Evolutionary conservation across 2,888 invertebrate genomes (phyloP).

Genomic region (Glaucopsyche alexis): DNA sequence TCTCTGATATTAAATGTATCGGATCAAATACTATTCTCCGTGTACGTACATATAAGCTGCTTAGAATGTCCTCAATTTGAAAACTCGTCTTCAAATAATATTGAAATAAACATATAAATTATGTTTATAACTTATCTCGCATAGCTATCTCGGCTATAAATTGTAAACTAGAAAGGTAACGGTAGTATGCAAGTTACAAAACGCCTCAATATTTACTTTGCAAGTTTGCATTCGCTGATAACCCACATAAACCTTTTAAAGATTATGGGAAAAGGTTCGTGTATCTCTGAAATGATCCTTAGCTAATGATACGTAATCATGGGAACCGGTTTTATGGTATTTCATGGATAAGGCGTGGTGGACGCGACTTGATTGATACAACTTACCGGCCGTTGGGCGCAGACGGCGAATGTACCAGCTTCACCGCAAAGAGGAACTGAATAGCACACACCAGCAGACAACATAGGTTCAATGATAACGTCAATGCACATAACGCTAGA

Average conservation of each 20-base stretch:
- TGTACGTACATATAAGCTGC: background rate
- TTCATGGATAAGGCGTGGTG: constrained; percentile 55
- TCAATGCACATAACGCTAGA: constrained; percentile 92
- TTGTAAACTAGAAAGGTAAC: constrained; percentile 24
- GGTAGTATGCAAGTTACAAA: constrained; percentile 14
- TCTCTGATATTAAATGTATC: background rate
- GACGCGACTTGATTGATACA: constrained; percentile 44
- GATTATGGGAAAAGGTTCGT: constrained; percentile 24
- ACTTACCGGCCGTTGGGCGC: constrained; percentile 86
- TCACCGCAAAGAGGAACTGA: constrained; percentile 96
- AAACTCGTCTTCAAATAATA: constrained; percentile 12
- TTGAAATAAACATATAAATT: constrained; percentile 30
- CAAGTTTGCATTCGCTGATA: constrained; percentile 23
- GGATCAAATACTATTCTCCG: background rate
- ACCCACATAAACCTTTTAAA: constrained; percentile 22
- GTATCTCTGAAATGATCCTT: constrained; percentile 17
- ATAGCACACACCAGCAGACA: constrained; percentile 96
- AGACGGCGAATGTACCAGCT: constrained; percentile 91
- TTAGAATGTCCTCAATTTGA: background rate
- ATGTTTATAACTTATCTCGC: constrained; percentile 22
- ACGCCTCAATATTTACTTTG: constrained; percentile 14
- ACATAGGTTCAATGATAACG: constrained; percentile 92
- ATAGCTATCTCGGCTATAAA: background rate
- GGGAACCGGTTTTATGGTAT: constrained; percentile 59
- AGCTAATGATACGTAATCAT: constrained; percentile 51